Conservation (phyloP, 2,113 vertebrate species). For the Scophthalmus maximus region DNA sequence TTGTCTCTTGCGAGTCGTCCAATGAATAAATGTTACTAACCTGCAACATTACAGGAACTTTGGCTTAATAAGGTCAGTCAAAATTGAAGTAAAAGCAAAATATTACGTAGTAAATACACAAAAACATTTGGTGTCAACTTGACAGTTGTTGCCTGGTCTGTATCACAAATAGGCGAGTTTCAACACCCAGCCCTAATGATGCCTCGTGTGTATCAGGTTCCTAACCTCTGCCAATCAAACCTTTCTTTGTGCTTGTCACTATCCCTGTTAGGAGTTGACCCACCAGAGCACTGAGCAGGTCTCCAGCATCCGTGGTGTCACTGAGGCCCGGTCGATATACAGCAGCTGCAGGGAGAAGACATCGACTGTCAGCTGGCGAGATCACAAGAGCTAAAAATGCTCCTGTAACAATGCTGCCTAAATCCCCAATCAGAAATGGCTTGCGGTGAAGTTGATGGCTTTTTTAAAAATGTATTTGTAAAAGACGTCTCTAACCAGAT, state of each 20-base stretch:
- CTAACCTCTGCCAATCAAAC: slow-evolving; percentile 9
- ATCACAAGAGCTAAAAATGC: slow-evolving; percentile 48
- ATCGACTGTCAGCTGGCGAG: slow-evolving; percentile 50
- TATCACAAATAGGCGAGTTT: not conserved
- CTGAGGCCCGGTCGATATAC: slow-evolving; percentile 40
- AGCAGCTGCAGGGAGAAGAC: slow-evolving; percentile 52
- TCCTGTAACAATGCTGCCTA: slow-evolving; percentile 52
- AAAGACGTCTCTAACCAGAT: slow-evolving; percentile 68
- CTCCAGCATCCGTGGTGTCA: slow-evolving; percentile 48
- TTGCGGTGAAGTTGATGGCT: slow-evolving; percentile 69
- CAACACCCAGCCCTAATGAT: not conserved
- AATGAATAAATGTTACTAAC: too few relatives aligned
- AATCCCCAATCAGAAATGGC: slow-evolving; percentile 60
- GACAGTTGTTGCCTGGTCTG: too few relatives aligned
- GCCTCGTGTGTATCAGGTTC: not conserved
- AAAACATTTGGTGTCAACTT: too few relatives aligned
- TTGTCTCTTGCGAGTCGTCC: too few relatives aligned
- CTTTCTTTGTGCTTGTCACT: slow-evolving; percentile 31
- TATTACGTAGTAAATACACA: too few relatives aligned
- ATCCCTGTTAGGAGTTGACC: slow-evolving; percentile 40
- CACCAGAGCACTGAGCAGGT: slow-evolving; percentile 14
- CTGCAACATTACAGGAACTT: too few relatives aligned
- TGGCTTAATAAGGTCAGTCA: too few relatives aligned
- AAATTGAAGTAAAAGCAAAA: too few relatives aligned
- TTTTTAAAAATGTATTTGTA: slow-evolving; percentile 71